Conservation (phyloP, 2,888 invertebrate species). For the Periphyllus acericola region DNA sequence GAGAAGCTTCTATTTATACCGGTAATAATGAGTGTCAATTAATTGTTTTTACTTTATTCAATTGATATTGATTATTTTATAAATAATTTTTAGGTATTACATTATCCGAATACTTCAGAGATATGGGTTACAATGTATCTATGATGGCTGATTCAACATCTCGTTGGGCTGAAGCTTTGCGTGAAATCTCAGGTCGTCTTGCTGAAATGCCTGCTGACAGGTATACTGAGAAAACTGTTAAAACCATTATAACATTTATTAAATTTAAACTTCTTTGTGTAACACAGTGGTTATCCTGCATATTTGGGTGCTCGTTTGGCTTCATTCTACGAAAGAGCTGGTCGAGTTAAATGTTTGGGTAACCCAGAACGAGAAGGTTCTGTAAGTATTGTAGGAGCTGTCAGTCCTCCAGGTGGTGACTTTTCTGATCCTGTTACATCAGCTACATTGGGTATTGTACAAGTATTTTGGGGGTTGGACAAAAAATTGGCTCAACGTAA, state of each 20-base stretch:
- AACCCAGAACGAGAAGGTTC: slow-evolving; percentile 99
- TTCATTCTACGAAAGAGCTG: slow-evolving; percentile 99
- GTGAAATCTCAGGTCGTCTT: slow-evolving; percentile 98
- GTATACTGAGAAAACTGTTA: slow-evolving; percentile 63
- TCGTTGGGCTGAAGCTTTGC: slow-evolving; percentile 99
- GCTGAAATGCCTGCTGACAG: slow-evolving; percentile 99
- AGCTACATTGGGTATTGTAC: slow-evolving; percentile 97
- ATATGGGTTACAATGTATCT: slow-evolving; percentile 99
- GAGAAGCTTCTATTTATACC: slow-evolving; percentile 99
- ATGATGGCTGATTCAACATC: slow-evolving; percentile 99
- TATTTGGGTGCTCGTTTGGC: slow-evolving; percentile 98
- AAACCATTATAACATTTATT: not conserved
- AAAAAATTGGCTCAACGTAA: slow-evolving; percentile 99
- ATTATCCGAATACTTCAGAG: slow-evolving; percentile 98
- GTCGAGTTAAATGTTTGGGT: slow-evolving; percentile 95
- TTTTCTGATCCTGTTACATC: slow-evolving; percentile 99
- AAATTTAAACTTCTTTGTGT: not conserved
- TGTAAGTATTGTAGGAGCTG: slow-evolving; percentile 99
- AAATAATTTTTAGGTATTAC: slow-evolving; percentile 81
- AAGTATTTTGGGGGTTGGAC: slow-evolving; percentile 99
- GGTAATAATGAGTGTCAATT: slow-evolving; percentile 69
- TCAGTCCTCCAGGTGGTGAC: slow-evolving; percentile 99
- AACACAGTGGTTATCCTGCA: slow-evolving; percentile 96
- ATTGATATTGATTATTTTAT: not conserved
- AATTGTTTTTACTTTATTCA: not conserved